phyloP scores from a whole-genome alignment of 2,113 vertebrate species.

The Corvus moneduloides region DNA sequence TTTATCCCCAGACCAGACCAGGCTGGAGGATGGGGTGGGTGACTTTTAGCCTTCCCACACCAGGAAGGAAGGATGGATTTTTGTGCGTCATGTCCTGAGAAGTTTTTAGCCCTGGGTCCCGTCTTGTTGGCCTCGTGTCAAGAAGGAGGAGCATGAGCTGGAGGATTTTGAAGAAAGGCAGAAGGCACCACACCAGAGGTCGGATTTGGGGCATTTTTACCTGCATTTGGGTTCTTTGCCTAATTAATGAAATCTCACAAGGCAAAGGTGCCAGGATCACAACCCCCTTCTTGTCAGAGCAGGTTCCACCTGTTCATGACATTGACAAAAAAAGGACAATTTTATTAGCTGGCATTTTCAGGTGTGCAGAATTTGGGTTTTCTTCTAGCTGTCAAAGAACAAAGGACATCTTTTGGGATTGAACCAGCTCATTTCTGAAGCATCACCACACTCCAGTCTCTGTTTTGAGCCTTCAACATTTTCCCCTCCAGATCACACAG shows the following conservation, averaged over 20 bases:
- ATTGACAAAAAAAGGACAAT: not conserved
- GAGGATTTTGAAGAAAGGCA: not conserved
- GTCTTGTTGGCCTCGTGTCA: fast-evolving
- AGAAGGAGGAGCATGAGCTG: not conserved
- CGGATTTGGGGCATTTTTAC: not conserved
- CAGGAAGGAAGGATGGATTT: not conserved
- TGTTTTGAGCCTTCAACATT: not conserved
- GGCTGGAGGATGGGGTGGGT: not conserved
- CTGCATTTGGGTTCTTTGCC: not conserved
- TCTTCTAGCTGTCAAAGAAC: not conserved
- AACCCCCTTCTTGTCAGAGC: not conserved
- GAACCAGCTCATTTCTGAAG: not conserved
- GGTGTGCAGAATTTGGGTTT: fast-evolving
- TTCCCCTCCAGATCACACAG: not conserved
- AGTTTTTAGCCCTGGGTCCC: not conserved
- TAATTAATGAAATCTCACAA: not conserved
- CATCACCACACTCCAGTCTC: not conserved
- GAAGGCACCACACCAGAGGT: not conserved
- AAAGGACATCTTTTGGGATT: not conserved
- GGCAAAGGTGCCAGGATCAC: not conserved
- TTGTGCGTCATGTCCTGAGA: fast-evolving
- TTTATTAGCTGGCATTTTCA: not conserved
- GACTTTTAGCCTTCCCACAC: not conserved
- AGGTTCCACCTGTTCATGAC: not conserved
- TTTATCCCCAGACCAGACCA: not conserved